These are phyloP conservation scores for Anthoptus insignis DNA, from an alignment of 2,888 invertebrate species.

Conservation along the genomic window DNA sequence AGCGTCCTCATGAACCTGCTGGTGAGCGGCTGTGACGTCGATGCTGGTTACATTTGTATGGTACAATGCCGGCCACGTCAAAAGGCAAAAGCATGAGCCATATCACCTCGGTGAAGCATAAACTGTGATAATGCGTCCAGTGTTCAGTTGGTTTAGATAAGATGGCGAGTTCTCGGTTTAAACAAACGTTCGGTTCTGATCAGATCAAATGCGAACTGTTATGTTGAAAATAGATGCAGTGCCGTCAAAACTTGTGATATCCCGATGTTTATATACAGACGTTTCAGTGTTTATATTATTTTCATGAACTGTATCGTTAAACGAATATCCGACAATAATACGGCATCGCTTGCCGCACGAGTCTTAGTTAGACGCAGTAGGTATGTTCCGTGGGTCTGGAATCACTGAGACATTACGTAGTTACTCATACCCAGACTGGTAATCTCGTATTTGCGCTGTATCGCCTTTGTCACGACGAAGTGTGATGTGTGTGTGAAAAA, in stretches of 20 bases:
- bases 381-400: conserved; percentile 54
- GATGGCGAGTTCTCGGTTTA: conserved; percentile 21
- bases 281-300: conserved; percentile 59
- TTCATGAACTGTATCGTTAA: conserved; percentile 50
- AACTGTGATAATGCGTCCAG: conserved; percentile 85
- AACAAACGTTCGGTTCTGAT: conserved; percentile 18
- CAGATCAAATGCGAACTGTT: conserved; percentile 32
- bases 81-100: conserved; percentile 78
- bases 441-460: conserved; percentile 67
- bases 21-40: conserved; percentile 98
- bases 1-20: conserved; percentile 98
- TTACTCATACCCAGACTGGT: conserved; percentile 65
- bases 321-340: conserved; percentile 60
- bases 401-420: conserved; percentile 62
- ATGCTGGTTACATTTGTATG: conserved; percentile 96
- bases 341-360: conserved; percentile 57
- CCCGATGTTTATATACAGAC: conserved; percentile 56
- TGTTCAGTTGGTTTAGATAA: conserved; percentile 63
- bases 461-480: conserved; percentile 14
- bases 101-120: conserved; percentile 55
- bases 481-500: conserved; percentile 44
- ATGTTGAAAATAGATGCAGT: conserved; percentile 55
- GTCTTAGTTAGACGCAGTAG: conserved; percentile 18
- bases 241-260: conserved; percentile 80
- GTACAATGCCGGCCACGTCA: conserved; percentile 89